phyloP scores from a whole-genome alignment of 2,113 vertebrate genomes.

The Pteronura brasiliensis region DNA sequence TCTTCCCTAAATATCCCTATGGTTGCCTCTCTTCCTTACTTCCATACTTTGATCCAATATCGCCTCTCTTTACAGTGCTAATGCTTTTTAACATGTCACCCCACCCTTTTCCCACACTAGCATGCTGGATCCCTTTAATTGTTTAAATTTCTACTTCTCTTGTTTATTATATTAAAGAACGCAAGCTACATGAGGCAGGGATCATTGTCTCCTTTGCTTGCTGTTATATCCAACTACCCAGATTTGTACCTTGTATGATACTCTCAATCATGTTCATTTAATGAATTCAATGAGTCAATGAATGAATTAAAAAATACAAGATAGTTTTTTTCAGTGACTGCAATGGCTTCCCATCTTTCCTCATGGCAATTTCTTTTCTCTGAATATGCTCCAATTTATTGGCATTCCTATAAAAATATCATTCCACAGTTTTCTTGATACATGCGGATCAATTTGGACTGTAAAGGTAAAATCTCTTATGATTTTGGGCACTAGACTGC shows the following conservation, averaged over 20 bases:
- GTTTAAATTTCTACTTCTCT: neutral
- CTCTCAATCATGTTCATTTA: neutral
- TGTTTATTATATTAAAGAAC: neutral
- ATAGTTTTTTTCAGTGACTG: neutral
- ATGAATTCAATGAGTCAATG: neutral
- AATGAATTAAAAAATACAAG: neutral
- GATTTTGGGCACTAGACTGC: neutral
- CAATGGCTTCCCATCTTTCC: neutral
- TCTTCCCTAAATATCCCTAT: neutral
- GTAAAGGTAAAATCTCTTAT: neutral
- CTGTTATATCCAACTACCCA: neutral
- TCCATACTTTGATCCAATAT: neutral
- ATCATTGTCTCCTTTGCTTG: neutral
- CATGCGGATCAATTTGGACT: neutral
- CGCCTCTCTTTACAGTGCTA: neutral
- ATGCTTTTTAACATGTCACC: neutral
- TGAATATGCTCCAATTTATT: neutral
- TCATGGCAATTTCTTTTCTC: neutral
- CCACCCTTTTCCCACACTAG: neutral
- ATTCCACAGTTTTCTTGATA: neutral
- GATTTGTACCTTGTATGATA: neutral
- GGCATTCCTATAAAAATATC: neutral
- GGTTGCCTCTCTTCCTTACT: neutral
- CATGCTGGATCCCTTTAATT: rapidly evolving
- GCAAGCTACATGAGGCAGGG: neutral